Evolutionary conservation across 2,113 vertebrate species (phyloP), one percentile per base, ranked within the genome.

Genomic region (Eudyptes chrysolophus): DNA sequence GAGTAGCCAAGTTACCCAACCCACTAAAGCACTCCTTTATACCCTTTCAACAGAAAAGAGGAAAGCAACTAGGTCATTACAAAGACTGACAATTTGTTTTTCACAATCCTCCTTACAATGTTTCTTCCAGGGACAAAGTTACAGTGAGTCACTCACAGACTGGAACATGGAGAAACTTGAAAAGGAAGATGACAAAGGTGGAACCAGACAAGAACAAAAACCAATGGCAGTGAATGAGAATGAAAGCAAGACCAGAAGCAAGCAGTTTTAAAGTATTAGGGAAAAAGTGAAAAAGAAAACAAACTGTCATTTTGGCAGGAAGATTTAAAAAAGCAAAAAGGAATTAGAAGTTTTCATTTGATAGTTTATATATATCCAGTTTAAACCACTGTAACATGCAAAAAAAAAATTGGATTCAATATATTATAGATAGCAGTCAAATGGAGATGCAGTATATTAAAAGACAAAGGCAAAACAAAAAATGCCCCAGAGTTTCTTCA

Each of bases 401-500:
- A 74, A 64, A 32, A 34, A 24, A 36, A 16, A 19, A 16, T 2
- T 19, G 7, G 1, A 68, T 69, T 89, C 19, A 46, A 13, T 74
- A 29, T 60, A 22, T 17, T 77, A 3, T n/a, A 51, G 15, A 30
- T 14, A 79, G 10, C 8, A 80, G 57, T 10, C 26, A 76, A 72
- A 80, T 29, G 13, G 22, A 84, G 12, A 71, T 46, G 32, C 1
- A 64, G 17, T 32, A 42, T 22, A 46, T 10, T 80, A 38, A 94
- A 79, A 79, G 34, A 46, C 29, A 87, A 94, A 87, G 48, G 44
- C 21, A 60, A 78, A 42, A 34, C 2, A 65, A 54, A 10, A 1
- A 21, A 24, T 0, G 0, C 2, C 3, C 7, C 14, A 18, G 3
- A 11, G 0, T 17, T 79, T 74, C 49, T 65, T 84, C 34, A 46